Conservation (phyloP, 2,888 invertebrate genomes). For the Meloe dianella region DNA sequence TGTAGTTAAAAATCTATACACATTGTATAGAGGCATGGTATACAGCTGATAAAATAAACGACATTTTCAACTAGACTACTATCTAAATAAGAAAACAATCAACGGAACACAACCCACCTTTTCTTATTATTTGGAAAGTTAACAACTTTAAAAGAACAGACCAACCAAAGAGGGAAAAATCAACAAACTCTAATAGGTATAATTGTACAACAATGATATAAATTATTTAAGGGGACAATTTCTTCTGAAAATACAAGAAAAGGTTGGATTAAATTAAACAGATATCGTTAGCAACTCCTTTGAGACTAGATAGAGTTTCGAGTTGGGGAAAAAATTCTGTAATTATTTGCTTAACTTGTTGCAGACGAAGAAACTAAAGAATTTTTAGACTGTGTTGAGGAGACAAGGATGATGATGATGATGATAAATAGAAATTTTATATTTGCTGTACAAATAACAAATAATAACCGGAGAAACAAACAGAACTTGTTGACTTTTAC, state of each 20-base stretch:
- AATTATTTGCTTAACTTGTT: constrained; percentile 6
- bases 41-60: constrained; percentile 31
- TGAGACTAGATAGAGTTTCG: background rate
- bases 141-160: background rate
- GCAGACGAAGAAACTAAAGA: background rate
- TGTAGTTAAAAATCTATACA: constrained; percentile 28
- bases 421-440: background rate
- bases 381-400: background rate
- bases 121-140: background rate
- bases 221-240: background rate
- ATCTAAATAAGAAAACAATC: constrained; percentile 20
- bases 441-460: background rate
- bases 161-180: background rate
- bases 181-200: background rate
- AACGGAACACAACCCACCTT: constrained; percentile 25
- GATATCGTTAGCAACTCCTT: background rate
- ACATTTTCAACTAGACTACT: constrained; percentile 18
- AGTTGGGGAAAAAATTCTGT: background rate
- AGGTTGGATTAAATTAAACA: background rate
- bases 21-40: constrained; percentile 21
- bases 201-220: background rate
- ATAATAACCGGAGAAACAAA: constrained; percentile 10
- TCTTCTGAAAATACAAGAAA: background rate
- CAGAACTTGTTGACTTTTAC: constrained; percentile 3
- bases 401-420: too few relatives aligned